A percentile compares a stretch with the other conserved stretches of the same genome.
Conservation (phyloP, 2,888 invertebrate species). For the Caenorhabditis japonica region DNA sequence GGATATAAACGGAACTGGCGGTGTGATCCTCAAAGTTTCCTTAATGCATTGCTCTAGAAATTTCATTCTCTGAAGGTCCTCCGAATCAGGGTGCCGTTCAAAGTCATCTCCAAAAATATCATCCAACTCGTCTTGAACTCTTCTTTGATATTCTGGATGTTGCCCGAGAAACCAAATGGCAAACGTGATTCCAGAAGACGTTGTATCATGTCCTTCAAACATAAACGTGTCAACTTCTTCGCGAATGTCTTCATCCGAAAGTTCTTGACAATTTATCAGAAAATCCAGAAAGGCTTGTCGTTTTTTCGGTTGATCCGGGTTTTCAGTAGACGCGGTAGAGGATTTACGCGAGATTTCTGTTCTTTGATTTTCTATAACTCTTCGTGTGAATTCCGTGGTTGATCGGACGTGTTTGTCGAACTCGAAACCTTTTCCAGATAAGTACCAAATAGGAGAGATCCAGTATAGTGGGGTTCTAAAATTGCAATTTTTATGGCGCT, state of each 20-base stretch:
- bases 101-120: conserved; percentile 56
- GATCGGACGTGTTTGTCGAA: conserved; percentile 55
- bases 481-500: too few species aligned
- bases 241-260: conserved; percentile 78
- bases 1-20: conserved; percentile 70
- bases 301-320: conserved; percentile 1
- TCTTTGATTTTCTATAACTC: conserved; percentile 48
- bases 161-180: conserved; percentile 78
- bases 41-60: conserved; percentile 73
- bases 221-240: conserved; percentile 79
- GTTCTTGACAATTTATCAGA: conserved; percentile 77
- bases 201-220: conserved; percentile 79
- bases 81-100: conserved; percentile 70
- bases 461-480: conserved; percentile 71
- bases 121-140: conserved; percentile 61
- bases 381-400: conserved; percentile 63
- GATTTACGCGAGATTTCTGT: not conserved
- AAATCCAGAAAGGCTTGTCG: conserved; percentile 79
- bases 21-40: conserved; percentile 70
- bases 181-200: conserved; percentile 78
- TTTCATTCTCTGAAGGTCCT: conserved; percentile 66
- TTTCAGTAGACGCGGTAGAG: not conserved
- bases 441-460: conserved; percentile 81
- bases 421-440: conserved; percentile 79
- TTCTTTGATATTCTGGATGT: conserved; percentile 77